Conservation (phyloP, 2,797 vertebrate species). For the Hemibagrus guttatus region DNA sequence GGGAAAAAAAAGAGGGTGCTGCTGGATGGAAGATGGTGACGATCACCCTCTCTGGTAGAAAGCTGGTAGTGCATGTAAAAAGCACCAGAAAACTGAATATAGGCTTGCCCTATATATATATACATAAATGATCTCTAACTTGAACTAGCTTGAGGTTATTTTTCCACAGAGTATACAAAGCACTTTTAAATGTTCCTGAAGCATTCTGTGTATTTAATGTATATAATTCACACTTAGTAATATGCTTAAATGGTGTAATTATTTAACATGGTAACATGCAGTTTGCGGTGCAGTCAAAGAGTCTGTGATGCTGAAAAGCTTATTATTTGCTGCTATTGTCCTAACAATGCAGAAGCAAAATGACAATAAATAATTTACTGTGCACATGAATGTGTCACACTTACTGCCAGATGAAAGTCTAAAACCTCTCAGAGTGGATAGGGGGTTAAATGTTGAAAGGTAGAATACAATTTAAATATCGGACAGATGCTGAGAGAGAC, state of each 20-base stretch:
- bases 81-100: too few species aligned
- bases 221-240: not conserved
- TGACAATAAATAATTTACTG: not conserved
- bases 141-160: not conserved
- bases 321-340: not conserved
- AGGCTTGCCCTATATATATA: not conserved
- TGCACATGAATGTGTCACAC: not conserved
- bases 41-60: conserved; percentile 1
- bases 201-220: not conserved
- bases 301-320: not conserved
- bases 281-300: not conserved
- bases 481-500: not conserved
- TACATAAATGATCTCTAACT: too few species aligned
- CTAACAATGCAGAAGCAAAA: not conserved
- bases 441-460: not conserved
- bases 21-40: not conserved
- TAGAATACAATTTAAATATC: not conserved
- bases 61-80: not conserved
- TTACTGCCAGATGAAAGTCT: not conserved
- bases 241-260: not conserved
- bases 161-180: not conserved
- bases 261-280: not conserved
- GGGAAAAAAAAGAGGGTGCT: not conserved
- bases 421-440: not conserved
- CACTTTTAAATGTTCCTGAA: not conserved